Conservation (phyloP, 37 sponge, comb jelly and placozoan genomes). For the Ianthella basta region DNA sequence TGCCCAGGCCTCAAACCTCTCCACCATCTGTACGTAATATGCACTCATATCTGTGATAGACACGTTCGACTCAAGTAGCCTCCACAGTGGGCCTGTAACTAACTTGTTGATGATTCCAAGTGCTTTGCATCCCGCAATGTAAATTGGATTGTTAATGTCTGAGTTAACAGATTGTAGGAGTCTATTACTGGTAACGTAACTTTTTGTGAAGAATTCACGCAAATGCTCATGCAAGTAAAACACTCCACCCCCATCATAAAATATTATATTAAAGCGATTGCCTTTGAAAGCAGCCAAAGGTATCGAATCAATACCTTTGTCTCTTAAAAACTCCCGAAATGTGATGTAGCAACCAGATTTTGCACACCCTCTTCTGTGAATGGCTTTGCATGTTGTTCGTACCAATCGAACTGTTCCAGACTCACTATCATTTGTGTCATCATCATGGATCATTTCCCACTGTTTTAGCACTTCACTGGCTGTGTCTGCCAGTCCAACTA, state of each 20-base stretch:
- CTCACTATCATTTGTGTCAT: too few relatives aligned
- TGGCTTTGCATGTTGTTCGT: too few relatives aligned
- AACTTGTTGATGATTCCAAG: slow-evolving; percentile 51
- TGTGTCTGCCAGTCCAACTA: too few relatives aligned
- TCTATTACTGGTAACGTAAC: slow-evolving; percentile 36
- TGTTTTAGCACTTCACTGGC: too few relatives aligned
- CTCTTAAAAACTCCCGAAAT: slow-evolving; percentile 31
- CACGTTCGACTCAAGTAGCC: slow-evolving; percentile 25
- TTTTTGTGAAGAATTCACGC: slow-evolving; percentile 15
- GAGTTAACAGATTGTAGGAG: slow-evolving; percentile 34
- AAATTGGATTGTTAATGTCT: slow-evolving; percentile 34
- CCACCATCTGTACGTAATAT: background rate
- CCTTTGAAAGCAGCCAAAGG: slow-evolving; percentile 51
- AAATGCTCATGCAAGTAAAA: slow-evolving; percentile 1
- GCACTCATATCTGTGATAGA: slow-evolving; percentile 46
- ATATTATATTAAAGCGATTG: slow-evolving; percentile 49
- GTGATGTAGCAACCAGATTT: too few relatives aligned
- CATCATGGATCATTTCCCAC: too few relatives aligned
- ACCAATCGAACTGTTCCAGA: too few relatives aligned
- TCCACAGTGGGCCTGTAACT: slow-evolving; percentile 54
- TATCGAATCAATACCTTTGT: slow-evolving; percentile 9
- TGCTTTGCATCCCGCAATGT: slow-evolving; percentile 34
- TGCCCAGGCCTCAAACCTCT: slow-evolving; percentile 28
- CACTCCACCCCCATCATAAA: slow-evolving; percentile 48
- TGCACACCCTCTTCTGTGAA: too few relatives aligned